Base-by-base conservation (phyloP, 2,888 invertebrate species). In the Acanthacorydalis orientalis region DNA sequence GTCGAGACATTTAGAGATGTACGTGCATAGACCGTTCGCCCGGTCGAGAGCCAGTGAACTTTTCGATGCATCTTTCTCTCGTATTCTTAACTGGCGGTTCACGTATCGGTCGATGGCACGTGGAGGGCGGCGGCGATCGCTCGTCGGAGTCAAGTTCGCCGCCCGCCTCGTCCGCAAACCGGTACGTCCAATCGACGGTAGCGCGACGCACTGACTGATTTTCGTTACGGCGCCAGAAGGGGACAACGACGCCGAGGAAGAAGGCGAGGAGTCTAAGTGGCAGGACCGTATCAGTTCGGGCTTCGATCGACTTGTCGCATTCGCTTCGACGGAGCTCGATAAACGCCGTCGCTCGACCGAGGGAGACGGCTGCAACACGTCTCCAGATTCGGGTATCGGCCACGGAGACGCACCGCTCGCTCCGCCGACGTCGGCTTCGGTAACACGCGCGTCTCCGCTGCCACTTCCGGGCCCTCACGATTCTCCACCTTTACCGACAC, bases 251-350 rank as follows among this genome's bases (percentile, higher is more conserved):
- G 73, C 68, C 53, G 74, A 73, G 57, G 77, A 76, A 60, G 80
- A 80, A 57, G 83, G 80, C 55, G 83, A 83, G 63, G 83, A 85
- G 65, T 79, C 83, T 57, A 86, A 88, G 65, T 92, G 91, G 91
- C 89, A 91, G 65, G 87, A 90, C 65, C 83, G 89, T 55, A 88
- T 92, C 57, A 88, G 86, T 63, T 89, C 86, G 55, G 89, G 90
- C 47, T 93, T 95, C 71, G 93, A 93, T 69, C 83, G 90, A 55
- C 73, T 93, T 57, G 88, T 93, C 55, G 91, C 90, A 50, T 88
- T 91, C 63, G 92, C 92, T 44, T 89, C 91, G 38, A 90, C 88
- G 12, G 92, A 92, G 60, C 73, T 91, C 63, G 90, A 87, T 63
- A 83, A 88, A 67, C 80, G 89, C 60, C 75, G 87, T 51, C 87